Percentiles rank a stretch among this genome's conserved stretches.
Conservation (phyloP, 2,888 invertebrate species). For the Drosophila basisetae region DNA sequence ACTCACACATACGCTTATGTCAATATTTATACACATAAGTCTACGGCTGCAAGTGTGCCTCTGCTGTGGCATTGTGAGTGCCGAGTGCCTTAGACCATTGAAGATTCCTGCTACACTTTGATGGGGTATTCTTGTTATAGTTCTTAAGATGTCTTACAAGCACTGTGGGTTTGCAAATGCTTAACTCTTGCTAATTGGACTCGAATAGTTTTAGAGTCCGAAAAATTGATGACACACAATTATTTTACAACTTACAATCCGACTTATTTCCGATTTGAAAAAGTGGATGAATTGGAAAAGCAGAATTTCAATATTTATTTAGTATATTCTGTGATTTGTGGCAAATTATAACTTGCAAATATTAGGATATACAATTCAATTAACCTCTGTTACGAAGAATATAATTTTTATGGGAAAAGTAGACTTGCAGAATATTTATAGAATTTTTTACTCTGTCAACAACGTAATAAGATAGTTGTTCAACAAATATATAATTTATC, state of each 20-base stretch:
- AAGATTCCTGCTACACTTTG: slow-evolving; percentile 9
- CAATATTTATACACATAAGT: not conserved
- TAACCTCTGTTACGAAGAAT: not conserved
- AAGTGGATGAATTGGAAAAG: not conserved
- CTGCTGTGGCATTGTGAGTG: not conserved
- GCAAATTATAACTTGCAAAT: not conserved
- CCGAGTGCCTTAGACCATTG: slow-evolving; percentile 1
- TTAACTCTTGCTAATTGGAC: not conserved
- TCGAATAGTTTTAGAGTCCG: not conserved
- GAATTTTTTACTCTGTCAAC: not conserved
- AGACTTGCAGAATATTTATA: not conserved
- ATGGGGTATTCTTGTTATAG: not conserved
- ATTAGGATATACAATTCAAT: not conserved
- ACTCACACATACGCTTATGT: not conserved
- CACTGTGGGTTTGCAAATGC: not conserved
- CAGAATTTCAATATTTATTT: not conserved
- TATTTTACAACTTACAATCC: not conserved
- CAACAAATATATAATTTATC: not conserved
- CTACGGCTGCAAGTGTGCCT: not conserved
- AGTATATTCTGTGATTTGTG: not conserved
- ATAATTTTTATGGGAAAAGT: not conserved
- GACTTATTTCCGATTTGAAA: not conserved
- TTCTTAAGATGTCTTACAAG: not conserved
- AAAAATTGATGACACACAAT: not conserved
- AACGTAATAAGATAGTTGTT: not conserved